Conservation (phyloP, 2,797 vertebrate species). For the Melanotaenia pygmaea region DNA sequence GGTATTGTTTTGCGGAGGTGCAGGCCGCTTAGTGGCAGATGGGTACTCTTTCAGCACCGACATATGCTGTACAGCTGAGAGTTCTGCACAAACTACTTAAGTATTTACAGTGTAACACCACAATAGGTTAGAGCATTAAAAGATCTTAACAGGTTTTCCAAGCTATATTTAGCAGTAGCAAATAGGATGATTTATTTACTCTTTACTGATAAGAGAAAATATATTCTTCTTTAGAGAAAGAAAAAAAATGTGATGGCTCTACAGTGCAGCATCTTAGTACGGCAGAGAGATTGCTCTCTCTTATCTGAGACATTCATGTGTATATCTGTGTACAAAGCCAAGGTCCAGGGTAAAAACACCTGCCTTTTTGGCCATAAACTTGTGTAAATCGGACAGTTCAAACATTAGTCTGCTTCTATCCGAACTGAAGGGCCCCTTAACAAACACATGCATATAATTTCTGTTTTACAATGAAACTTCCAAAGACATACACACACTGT, state of each 20-base stretch:
- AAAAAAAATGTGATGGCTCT: slow-evolving; percentile 20
- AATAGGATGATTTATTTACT: neutral
- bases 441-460: slow-evolving; percentile 75
- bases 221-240: slow-evolving; percentile 14
- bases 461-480: slow-evolving; percentile 8
- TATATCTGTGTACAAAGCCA: slow-evolving; percentile 73
- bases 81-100: slow-evolving; percentile 59
- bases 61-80: slow-evolving; percentile 83
- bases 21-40: slow-evolving; percentile 85
- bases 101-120: slow-evolving; percentile 52
- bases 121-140: slow-evolving; percentile 7
- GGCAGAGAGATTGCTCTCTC: slow-evolving; percentile 31
- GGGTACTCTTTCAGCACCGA: slow-evolving; percentile 82
- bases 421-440: slow-evolving; percentile 77
- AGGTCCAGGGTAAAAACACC: slow-evolving; percentile 85
- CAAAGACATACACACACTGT: slow-evolving; percentile 13
- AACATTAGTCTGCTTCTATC: slow-evolving; percentile 84
- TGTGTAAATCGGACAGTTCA: slow-evolving; percentile 90
- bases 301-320: slow-evolving; percentile 61
- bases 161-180: slow-evolving; percentile 23
- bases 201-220: neutral
- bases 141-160: slow-evolving; percentile 29
- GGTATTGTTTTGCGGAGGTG: slow-evolving; percentile 79
- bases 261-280: slow-evolving; percentile 46
- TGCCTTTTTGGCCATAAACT: slow-evolving; percentile 82